phyloP scores from a whole-genome alignment of 2,797 vertebrate genomes.

The Sebastolobus alascanus region DNA sequence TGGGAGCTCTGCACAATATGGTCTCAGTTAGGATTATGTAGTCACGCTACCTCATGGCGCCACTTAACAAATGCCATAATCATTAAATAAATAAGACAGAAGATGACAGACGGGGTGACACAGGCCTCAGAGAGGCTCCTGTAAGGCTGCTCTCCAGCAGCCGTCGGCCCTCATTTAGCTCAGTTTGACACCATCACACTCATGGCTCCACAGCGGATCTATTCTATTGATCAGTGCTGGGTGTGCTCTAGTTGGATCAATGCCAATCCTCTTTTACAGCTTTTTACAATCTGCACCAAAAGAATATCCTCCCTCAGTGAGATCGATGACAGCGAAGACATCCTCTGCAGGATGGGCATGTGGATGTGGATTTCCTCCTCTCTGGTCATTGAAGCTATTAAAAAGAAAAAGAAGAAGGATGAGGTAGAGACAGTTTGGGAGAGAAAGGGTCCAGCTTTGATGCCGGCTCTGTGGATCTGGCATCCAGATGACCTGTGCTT shows the following conservation, averaged over 20 bases:
- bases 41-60: constrained; percentile 71
- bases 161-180: constrained; percentile 27
- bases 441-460: constrained; percentile 50
- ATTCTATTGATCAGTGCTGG: constrained; percentile 72
- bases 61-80: constrained; percentile 70
- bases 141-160: constrained; percentile 38
- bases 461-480: constrained; percentile 65
- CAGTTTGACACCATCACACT: constrained; percentile 41
- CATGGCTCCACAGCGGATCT: constrained; percentile 47
- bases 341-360: constrained; percentile 40
- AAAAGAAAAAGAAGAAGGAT: constrained; percentile 38
- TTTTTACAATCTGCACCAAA: constrained; percentile 55
- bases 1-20: constrained; percentile 58
- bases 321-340: constrained; percentile 58
- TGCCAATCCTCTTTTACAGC: constrained; percentile 54
- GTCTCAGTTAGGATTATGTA: constrained; percentile 69
- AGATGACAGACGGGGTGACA: constrained; percentile 53
- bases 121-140: constrained; percentile 45
- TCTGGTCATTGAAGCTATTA: constrained; percentile 28
- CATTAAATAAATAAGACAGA: constrained; percentile 73
- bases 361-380: constrained; percentile 49
- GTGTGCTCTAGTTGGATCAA: constrained; percentile 66
- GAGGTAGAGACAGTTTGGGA: constrained; percentile 30
- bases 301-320: constrained; percentile 33
- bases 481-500: constrained; percentile 70